Conservation (phyloP, 2,888 invertebrate genomes). For the Teinopalpus imperialis region DNA sequence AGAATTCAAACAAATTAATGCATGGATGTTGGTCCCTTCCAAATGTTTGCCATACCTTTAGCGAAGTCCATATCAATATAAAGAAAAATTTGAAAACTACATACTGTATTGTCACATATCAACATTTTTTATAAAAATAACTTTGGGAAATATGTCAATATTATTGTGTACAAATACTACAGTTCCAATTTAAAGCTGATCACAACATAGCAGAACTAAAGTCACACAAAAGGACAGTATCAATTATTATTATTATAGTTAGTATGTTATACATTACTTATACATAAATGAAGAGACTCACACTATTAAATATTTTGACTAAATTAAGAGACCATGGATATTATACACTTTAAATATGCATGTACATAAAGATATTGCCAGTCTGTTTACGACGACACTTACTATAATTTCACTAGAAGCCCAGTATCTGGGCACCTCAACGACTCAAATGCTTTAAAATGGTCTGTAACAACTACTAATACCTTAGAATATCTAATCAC, state of each 20-base stretch:
- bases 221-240: constrained; percentile 77
- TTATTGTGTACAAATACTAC: constrained; percentile 73
- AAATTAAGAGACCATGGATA: constrained; percentile 79
- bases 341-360: constrained; percentile 78
- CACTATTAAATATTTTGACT: constrained; percentile 81
- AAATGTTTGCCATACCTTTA: constrained; percentile 63
- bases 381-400: constrained; percentile 78
- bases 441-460: constrained; percentile 77
- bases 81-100: constrained; percentile 63
- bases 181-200: constrained; percentile 78
- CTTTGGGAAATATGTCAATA: constrained; percentile 69
- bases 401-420: constrained; percentile 77
- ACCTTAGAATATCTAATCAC: constrained; percentile 81
- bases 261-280: constrained; percentile 74
- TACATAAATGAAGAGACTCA: constrained; percentile 75
- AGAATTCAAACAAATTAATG: constrained; percentile 48
- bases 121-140: constrained; percentile 74
- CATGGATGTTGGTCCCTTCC: constrained; percentile 77
- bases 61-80: constrained; percentile 49
- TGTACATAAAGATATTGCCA: constrained; percentile 79
- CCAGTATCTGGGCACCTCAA: constrained; percentile 76
- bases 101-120: constrained; percentile 76
- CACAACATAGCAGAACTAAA: constrained; percentile 78
- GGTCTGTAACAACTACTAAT: constrained; percentile 79
- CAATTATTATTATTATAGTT: constrained; percentile 62